Percentiles rank a stretch among this genome's conserved stretches.
Evolutionary conservation across 2,888 invertebrate genomes (phyloP).

Genomic region (Drosophila peninsularis): DNA sequence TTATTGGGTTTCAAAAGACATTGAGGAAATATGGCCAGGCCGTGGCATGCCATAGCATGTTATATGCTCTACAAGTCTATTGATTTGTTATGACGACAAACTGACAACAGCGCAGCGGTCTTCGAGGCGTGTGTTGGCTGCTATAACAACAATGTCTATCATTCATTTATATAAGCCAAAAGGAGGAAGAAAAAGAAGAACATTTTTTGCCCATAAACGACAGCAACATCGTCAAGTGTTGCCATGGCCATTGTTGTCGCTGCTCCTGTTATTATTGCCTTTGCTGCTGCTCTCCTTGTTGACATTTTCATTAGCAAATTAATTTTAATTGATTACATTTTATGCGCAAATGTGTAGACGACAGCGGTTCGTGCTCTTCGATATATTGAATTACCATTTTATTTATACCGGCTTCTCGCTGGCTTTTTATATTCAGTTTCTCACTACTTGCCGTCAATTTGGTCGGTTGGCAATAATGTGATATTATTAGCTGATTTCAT

Average conservation of each 20-base stretch:
- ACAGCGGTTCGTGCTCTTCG: conserved; percentile 30
- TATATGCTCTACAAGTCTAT: conserved; percentile 55
- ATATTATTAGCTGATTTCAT: conserved; percentile 52
- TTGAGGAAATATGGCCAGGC: conserved; percentile 42
- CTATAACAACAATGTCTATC: conserved; percentile 72
- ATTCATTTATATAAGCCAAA: conserved; percentile 60
- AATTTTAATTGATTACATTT: conserved; percentile 77
- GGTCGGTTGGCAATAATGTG: conserved; percentile 35
- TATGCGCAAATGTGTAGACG: conserved; percentile 67
- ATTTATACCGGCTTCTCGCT: conserved; percentile 51
- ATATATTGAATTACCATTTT: conserved; percentile 72
- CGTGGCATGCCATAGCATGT: conserved; percentile 34
- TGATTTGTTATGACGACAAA: conserved; percentile 67
- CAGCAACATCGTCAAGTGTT: conserved; percentile 46
- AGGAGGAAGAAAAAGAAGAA: conserved; percentile 16
- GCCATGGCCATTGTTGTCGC: conserved; percentile 47
- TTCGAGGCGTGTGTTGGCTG: conserved; percentile 23
- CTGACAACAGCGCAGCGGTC: background rate
- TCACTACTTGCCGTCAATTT: conserved; percentile 17
- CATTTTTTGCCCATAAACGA: conserved; percentile 46
- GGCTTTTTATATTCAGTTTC: conserved; percentile 20
- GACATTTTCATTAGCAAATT: conserved; percentile 77
- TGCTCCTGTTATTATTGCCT: conserved; percentile 35
- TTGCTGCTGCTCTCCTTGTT: conserved; percentile 50
- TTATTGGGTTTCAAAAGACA: conserved; percentile 67